phyloP scores from a whole-genome alignment of 1,140 invertebrate genomes.

The Lineus longissimus region DNA sequence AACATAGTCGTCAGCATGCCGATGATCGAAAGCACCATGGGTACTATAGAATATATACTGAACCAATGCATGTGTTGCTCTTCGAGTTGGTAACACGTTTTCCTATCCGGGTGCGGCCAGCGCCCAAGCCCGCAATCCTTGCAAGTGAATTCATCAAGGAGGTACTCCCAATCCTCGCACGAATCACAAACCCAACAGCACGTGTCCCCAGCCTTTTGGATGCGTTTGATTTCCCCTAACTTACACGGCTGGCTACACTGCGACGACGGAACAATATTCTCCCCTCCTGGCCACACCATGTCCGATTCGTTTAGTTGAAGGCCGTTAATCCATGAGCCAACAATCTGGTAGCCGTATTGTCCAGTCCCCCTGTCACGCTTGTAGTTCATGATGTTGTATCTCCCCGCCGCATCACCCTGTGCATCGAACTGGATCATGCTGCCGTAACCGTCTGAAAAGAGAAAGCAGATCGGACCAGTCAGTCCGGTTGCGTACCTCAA shows the following conservation, averaged over 20 bases:
- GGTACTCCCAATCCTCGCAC: constrained; percentile 63
- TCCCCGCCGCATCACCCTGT: constrained; percentile 55
- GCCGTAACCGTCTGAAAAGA: constrained; percentile 44
- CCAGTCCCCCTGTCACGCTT: constrained; percentile 32
- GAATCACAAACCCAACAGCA: constrained; percentile 70
- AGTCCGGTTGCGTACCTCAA: background rate
- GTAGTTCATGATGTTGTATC: constrained; percentile 56
- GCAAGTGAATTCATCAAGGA: constrained; percentile 62
- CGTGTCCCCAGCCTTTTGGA: constrained; percentile 86
- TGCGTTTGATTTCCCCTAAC: constrained; percentile 77
- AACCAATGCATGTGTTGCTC: constrained; percentile 62
- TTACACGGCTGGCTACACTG: constrained; percentile 65
- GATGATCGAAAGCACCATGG: constrained; percentile 57
- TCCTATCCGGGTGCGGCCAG: constrained; percentile 52
- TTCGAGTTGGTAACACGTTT: constrained; percentile 40
- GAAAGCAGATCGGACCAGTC: background rate
- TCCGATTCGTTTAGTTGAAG: constrained; percentile 32
- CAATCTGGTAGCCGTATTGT: constrained; percentile 39
- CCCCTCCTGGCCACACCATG: constrained; percentile 44
- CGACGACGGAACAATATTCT: constrained; percentile 57
- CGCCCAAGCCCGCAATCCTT: constrained; percentile 59
- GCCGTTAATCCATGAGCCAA: constrained; percentile 41
- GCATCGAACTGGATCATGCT: constrained; percentile 48
- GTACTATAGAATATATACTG: constrained; percentile 59
- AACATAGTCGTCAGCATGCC: constrained; percentile 52